These are phyloP conservation scores for Coturnix japonica DNA, from an alignment of 2,113 vertebrate genomes.

Conservation along the genomic window DNA sequence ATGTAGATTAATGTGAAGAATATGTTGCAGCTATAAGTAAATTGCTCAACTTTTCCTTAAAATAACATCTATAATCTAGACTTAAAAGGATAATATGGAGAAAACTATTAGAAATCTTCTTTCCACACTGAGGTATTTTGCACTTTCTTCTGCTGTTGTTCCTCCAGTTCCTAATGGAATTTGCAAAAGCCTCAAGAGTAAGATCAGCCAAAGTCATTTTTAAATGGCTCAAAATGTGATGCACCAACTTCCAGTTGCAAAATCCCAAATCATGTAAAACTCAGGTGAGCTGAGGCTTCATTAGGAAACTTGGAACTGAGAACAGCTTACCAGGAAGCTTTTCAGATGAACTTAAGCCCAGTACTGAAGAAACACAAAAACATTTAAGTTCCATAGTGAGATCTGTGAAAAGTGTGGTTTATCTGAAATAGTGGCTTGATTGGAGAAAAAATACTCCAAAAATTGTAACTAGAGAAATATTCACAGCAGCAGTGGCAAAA, in stretches of 20 bases:
- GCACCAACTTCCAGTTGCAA: neutral
- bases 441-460: neutral
- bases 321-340: neutral
- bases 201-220: neutral
- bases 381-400: neutral
- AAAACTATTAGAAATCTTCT: neutral
- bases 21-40: neutral
- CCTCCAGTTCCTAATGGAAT: neutral
- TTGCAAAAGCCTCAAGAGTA: neutral
- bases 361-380: neutral
- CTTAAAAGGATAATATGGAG: neutral
- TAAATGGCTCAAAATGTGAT: neutral
- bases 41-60: neutral
- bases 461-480: fast-evolving
- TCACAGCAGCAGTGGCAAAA: neutral
- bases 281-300: neutral
- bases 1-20: neutral
- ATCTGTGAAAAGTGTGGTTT: neutral
- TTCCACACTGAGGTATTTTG: neutral
- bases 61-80: neutral
- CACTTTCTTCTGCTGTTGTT: neutral
- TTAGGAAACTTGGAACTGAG: neutral
- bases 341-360: neutral
- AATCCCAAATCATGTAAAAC: neutral
- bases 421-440: neutral